Evolutionary conservation across 2,113 vertebrate species (phyloP), one percentile per base, ranked within the genome.

Genomic region (Ellobius talpinus): DNA sequence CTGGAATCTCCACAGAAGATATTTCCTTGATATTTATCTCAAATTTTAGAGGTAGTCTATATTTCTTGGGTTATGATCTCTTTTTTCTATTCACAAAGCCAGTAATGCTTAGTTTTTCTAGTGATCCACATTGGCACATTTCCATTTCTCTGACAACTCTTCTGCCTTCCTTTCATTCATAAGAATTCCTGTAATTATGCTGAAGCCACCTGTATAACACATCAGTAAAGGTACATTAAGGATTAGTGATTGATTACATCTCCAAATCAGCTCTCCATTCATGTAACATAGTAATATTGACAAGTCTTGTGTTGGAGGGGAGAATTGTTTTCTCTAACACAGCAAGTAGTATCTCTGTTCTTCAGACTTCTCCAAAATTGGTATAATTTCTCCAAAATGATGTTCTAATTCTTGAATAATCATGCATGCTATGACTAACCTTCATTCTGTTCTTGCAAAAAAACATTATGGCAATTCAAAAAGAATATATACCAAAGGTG

Each of bases 401-500:
- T 33, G 72, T 89, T 76, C 47, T 77, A 91, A 66, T 82, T 70
- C 45, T 82, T 91, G 9, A 89, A 61, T 8, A 52, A 24, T 92
- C 94, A 66, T 1, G 90, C 7, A 81, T 87, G 33, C n/a, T 24
- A 17, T 61, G 16, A 92, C 86, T 91, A 88, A 61, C 2, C 6
- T 17, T 95, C 82, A 88, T 85, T 97, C 24, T 81, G 66, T 16
- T 93, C 50, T 76, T n/a, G 61, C 50, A 52, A 55, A 85, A 85
- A 88, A 76, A 13, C 17, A 92, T 88, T 72, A 58, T 42, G 21
- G 73, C 82, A 87, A 76, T 11, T 76, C 33, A 19, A 16, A 70
- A 82, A 77, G 45, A 61, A 66, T 72, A 7, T 61, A 7, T 82
- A 81, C 2, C 31, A 86, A 96, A 92, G 11, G 23, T 61, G 91